Percentiles rank a stretch among this genome's conserved stretches.
Conservation (phyloP, 2,888 invertebrate genomes). For the Eledona agricola region DNA sequence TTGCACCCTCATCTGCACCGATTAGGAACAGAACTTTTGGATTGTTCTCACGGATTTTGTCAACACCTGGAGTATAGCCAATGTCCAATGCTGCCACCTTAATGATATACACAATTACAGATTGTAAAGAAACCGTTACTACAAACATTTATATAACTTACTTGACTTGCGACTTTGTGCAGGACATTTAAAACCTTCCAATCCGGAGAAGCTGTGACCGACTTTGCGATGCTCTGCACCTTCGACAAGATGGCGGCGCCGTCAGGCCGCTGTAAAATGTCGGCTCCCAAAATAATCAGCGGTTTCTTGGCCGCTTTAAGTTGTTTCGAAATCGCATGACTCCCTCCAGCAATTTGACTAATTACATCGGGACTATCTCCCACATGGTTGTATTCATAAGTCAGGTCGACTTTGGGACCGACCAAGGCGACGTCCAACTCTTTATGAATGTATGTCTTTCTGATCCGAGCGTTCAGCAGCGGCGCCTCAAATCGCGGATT, state of each 20-base stretch:
- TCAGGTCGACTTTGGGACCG: conserved; percentile 91
- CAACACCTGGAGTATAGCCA: conserved; percentile 84
- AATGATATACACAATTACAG: background rate
- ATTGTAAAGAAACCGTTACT: background rate
- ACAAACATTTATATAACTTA: conserved; percentile 24
- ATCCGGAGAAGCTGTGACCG: conserved; percentile 66
- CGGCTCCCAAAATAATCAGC: conserved; percentile 89
- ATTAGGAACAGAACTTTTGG: conserved; percentile 88
- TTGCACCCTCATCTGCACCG: conserved; percentile 90
- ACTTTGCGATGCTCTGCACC: conserved; percentile 76
- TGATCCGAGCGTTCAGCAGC: conserved; percentile 91
- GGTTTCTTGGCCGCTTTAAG: conserved; percentile 85
- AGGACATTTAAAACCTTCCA: conserved; percentile 91
- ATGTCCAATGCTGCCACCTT: conserved; percentile 92
- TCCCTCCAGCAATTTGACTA: conserved; percentile 76
- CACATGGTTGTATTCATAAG: conserved; percentile 91
- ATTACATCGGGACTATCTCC: conserved; percentile 82
- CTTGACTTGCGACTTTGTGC: conserved; percentile 89
- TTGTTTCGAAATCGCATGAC: conserved; percentile 74
- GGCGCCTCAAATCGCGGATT: conserved; percentile 98
- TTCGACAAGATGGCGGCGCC: conserved; percentile 80
- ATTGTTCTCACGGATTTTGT: conserved; percentile 66
- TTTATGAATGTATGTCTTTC: conserved; percentile 95
- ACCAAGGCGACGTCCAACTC: conserved; percentile 87
- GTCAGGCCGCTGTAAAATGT: conserved; percentile 79